Base-by-base conservation (phyloP, 2,888 invertebrate genomes). In the Cremastobaeus sp. region DNA sequence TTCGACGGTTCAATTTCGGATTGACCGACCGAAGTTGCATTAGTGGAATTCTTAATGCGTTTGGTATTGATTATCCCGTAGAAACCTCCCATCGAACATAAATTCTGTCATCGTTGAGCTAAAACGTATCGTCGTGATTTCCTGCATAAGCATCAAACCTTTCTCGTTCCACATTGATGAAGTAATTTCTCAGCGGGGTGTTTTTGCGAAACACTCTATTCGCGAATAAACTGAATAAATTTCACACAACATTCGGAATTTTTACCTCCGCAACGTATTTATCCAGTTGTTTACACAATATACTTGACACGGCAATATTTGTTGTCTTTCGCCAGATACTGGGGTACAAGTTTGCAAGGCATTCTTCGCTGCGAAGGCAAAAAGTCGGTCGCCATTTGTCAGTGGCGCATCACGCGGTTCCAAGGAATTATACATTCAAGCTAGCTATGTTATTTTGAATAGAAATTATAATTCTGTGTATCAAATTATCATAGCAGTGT, bases 201-300 rank as follows among this genome's bases (percentile, higher is more conserved):
- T 25, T 64, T 34, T 41, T 28, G 57, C 52, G 59, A 66, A 65
- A 74, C 64, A 74, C n/a, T 48, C 60, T 25, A 45, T 68, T 50
- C 25, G 62, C 57, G 39, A 39, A 57, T 65, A 35, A 54, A 54
- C 64, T 59, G 69, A 74, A 74, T 57, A 74, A 65, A 65, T 66
- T 70, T 45, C 52, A n/a, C 17, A 25, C 30, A 54, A 54, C 45
- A 54, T 47, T 43, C 32, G 39, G 50, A 39, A 47, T 66, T 68
- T 76, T 74, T 65, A 55, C 54, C 64, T 59, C 25, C 20, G 9
- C 25, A 76, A 76, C 72, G 68, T 47, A 76, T 76, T 76, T 62
- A 55, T 70, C 54, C 62, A 52, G 50, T 57, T 76, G 76, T 77
- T 76, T 77, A 75, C 74, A 65, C 64, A 68, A 47, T 18, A 48